A percentile compares a stretch with the other conserved stretches of the same genome.
phyloP scores from a whole-genome alignment of 2,113 vertebrate genomes.

The Heptranchias perlo region DNA sequence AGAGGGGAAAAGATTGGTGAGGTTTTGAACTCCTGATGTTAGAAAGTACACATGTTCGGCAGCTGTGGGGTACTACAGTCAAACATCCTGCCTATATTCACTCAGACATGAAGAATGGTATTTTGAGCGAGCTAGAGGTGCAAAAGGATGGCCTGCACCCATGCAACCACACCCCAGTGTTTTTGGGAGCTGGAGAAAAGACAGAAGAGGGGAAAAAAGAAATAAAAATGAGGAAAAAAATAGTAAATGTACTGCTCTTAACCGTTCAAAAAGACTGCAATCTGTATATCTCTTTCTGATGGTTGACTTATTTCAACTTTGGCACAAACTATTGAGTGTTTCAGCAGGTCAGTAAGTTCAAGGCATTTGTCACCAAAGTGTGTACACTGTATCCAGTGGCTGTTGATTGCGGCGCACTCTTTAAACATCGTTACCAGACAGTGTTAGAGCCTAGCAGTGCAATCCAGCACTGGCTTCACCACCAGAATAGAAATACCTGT shows the following conservation, averaged over 20 bases:
- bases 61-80: background rate
- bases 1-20: background rate
- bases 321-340: background rate
- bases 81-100: background rate
- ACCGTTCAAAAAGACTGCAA: background rate
- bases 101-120: background rate
- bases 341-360: background rate
- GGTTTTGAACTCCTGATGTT: background rate
- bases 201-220: background rate
- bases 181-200: background rate
- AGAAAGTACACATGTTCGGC: background rate
- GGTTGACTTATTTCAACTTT: background rate
- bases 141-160: background rate
- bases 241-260: background rate
- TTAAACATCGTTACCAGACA: conserved; percentile 99
- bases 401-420: conserved; percentile 61
- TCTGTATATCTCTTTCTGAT: background rate
- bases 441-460: conserved; percentile 88
- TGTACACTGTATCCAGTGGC: background rate
- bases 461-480: conserved; percentile 78
- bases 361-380: background rate
- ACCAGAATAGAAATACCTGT: background rate
- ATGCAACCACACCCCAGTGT: background rate
- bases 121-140: background rate
- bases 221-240: background rate